Evolutionary conservation across 2,113 vertebrate species (phyloP), one percentile per base, ranked within the genome.

Genomic region (Cyanistes caeruleus): DNA sequence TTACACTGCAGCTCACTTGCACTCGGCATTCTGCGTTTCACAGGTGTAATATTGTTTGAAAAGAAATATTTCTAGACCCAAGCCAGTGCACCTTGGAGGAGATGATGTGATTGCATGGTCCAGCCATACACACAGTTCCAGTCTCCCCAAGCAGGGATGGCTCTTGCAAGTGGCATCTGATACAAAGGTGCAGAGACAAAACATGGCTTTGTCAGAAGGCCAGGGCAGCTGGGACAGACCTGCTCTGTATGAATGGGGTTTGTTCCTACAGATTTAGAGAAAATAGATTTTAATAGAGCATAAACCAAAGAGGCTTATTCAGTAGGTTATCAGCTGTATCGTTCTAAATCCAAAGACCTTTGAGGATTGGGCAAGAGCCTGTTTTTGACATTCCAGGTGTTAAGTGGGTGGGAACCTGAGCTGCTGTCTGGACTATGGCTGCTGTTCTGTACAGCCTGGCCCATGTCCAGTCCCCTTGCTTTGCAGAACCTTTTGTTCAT

Each of bases 401-500:
- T 21, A 19, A 63, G 48, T n/a, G 23, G 13, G 13, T 59, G 23
- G 31, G 55, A 78, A 49, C 13, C 19, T 31, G 22, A 77, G 37
- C n/a, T 87, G 46, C n/a, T 37, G 18, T 43, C 56, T 9, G 13
- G 43, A 15, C 44, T 31, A 30, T 23, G 77, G 11, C 25, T 0
- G 5, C 22, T n/a, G 2, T 44, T 33, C 68, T 25, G 9, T 2
- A 1, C 53, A 65, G 9, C 30, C 17, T 51, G 49, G 41, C 11
- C 35, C 1, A 0, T 4, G 5, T 24, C 18, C 0, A 0, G 13
- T 53, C 41, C 55, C 27, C 31, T 14, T 73, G 49, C 46, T 90
- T 80, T 73, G 39, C 46, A 80, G 73, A 65, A 81, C 23, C 25
- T 74, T 74, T 65, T 10, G 2, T 21, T 81, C 9, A 11, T 23